phyloP scores from a whole-genome alignment of 2,888 invertebrate genomes.

The Nemotelus nigrinus region DNA sequence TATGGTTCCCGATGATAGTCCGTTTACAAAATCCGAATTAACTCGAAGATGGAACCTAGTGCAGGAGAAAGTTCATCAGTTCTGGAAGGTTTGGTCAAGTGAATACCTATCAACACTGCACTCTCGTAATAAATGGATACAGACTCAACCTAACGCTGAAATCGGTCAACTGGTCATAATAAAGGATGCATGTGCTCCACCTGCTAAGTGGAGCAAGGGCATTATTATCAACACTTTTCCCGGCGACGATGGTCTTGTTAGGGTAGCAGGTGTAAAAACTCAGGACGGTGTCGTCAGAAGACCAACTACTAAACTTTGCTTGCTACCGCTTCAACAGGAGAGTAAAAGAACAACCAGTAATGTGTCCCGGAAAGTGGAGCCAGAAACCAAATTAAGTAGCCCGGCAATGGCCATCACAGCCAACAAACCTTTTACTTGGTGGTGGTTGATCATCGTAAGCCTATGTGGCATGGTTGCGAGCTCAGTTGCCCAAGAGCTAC shows the following conservation, averaged over 20 bases:
- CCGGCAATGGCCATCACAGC: no score
- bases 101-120: conserved; percentile 1
- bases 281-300: no score
- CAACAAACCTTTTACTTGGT: no score
- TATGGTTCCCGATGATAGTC: background rate
- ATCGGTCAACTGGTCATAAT: conserved; percentile 8
- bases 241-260: background rate
- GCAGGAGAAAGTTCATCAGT: conserved; percentile 13
- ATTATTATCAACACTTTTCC: conserved; percentile 2
- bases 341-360: no score
- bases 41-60: conserved; percentile 17
- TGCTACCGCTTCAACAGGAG: no score
- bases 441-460: no score
- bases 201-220: background rate
- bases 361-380: no score
- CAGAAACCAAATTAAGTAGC: no score
- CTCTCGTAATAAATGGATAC: conserved; percentile 5
- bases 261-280: background rate
- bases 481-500: no score
- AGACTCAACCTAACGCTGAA: background rate
- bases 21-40: conserved; percentile 2
- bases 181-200: background rate
- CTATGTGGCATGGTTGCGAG: no score
- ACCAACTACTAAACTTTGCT: no score
- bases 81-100: background rate